Evolutionary conservation across 2,113 vertebrate species (phyloP), one percentile per base, ranked within the genome.

Genomic region (Oxyruncus cristatus): DNA sequence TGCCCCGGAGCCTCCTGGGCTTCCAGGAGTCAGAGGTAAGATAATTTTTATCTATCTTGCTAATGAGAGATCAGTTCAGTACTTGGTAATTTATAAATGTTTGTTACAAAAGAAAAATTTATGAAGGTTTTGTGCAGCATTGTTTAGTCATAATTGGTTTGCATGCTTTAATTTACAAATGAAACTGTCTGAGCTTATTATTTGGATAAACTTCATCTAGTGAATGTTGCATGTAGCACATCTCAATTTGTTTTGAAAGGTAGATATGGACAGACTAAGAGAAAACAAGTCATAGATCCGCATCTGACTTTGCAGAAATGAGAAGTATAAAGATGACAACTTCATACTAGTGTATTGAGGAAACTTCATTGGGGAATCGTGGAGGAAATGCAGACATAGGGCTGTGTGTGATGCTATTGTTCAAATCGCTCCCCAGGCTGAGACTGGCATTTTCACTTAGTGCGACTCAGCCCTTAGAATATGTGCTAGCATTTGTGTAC

Each of bases 11-110:
- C 56, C 71, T 94, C 46, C 63, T 95, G 90, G 86, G 82, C 89
- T 95, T 86, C 92, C 95, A 76, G 89, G 88, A 96, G 59, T 94
- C 90, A 96, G 70, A 97, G 97, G 97, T 97, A 97, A 98, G 97
- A 96, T 53, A 33, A 67, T 85, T 96, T 97, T 97, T 94, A 59
- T 84, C 47, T 95, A 17, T 89, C 33, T 92, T 73, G 7, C 70
- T 94, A 88, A 76, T 56, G 23, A 87, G 87, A 70, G 23, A 11
- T 85, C 50, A 52, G 1, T 88, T 82, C n/a, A 3, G 2, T 80
- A 37, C 22, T 85, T 47, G 35, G 5, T 59, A 59, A 65, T 84
- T 86, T 92, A 49, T 37, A 42, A 49, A 41, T n/a, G 21, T 59
- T 88, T 74, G 4, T 73, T 67, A 55, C 3, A n/a, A 62, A 93